These are phyloP conservation scores for Spatulosminthurus flaviceps DNA, from an alignment of 2,888 invertebrate genomes.

Conservation along the genomic window DNA sequence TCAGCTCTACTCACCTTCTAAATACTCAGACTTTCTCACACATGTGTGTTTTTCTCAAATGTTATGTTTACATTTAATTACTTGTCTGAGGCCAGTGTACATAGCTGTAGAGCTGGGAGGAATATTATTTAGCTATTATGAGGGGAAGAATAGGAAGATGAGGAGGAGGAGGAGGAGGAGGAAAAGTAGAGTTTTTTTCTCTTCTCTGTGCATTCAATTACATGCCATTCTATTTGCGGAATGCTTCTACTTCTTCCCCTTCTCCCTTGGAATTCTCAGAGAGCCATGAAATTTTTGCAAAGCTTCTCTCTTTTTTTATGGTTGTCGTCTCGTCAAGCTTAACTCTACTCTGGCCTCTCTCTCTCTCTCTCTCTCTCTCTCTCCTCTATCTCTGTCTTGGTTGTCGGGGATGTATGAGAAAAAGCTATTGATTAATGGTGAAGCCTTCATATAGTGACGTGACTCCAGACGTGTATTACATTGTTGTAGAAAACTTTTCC, in stretches of 20 bases:
- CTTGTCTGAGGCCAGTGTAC: not conserved
- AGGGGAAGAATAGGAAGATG: not conserved
- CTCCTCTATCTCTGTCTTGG: too few relatives aligned
- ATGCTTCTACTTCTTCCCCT: not conserved
- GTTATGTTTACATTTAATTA: slow-evolving; percentile 18
- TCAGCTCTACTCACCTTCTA: too few relatives aligned
- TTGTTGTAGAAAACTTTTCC: not conserved
- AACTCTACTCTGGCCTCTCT: not conserved
- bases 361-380: too few relatives aligned
- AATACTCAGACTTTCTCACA: not conserved
- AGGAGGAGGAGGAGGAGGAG: too few relatives aligned
- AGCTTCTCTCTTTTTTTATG: not conserved
- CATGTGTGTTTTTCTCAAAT: not conserved
- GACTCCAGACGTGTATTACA: slow-evolving; percentile 13
- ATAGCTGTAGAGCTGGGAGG: not conserved
- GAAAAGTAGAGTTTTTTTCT: too few relatives aligned
- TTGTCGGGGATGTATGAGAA: not conserved
- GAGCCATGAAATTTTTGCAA: slow-evolving; percentile 10
- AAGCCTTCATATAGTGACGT: slow-evolving; percentile 5
- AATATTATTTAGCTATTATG: slow-evolving; percentile 12
- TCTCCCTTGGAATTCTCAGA: not conserved
- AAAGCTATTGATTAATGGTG: slow-evolving; percentile 12
- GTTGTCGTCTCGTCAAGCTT: not conserved
- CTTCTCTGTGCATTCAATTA: not conserved
- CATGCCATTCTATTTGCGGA: slow-evolving; percentile 18